Evolutionary conservation across 2,113 vertebrate species (phyloP), one percentile per base, ranked within the genome.

Genomic region (Dryoscopus gambensis): DNA sequence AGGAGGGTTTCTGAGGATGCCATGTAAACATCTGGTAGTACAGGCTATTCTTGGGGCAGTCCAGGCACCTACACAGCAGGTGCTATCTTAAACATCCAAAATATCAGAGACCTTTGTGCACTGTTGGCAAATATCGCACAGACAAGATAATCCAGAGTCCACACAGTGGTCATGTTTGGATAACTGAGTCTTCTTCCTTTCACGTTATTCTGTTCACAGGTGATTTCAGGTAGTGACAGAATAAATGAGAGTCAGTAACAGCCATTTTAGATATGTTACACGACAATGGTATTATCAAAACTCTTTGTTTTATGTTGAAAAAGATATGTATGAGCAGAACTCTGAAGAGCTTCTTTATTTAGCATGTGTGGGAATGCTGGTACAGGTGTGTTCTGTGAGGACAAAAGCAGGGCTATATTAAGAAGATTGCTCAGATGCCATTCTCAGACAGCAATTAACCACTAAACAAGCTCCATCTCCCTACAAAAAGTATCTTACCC

Each of bases 341-440:
- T 74, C 67, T 89, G 50, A 73, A 85, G 42, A 68, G 33, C 50
- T 89, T 9, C 76, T 94, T 93, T 93, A 73, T 84, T 91, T 96
- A 90, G 75, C 27, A 15, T 11, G 15, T 89, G 81, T 90, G 55
- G 84, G 87, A 65, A 40, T 83, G 42, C 59, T 85, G 75, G 75
- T 77, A 69, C 55, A 96, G 63, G 47, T 94, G 67, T 80, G 47
- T 50, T 96, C 84, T 88, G 23, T 84, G 85, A 83, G 79, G 55
- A 77, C 39, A 90, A 44, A 90, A 87, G 40, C n/a, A 21, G 33
- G 24, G 15, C 25, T 92, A 18, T 82, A 59, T 39, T 35, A 30
- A 88, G 71, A 57, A 56, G 21, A 67, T 56, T 87, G 35, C 59
- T 92, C 59, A 86, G 71, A 59, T 74, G 55, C 42, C n/a, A 15